Evolutionary conservation across 2,113 vertebrate species (phyloP).

Genomic region (Hippoglossus stenolepis): DNA sequence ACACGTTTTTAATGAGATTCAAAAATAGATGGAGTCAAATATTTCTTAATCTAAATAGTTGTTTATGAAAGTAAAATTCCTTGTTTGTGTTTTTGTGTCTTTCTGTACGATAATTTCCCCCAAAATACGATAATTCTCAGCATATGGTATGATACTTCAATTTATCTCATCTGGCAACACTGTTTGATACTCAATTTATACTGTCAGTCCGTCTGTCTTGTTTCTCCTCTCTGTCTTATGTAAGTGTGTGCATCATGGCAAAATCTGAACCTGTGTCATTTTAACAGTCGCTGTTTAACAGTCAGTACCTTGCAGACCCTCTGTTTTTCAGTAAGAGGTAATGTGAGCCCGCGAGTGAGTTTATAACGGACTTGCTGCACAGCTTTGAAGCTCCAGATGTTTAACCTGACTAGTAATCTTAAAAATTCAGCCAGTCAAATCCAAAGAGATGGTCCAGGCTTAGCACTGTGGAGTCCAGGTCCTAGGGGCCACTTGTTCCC

Average conservation of each 20-base stretch:
- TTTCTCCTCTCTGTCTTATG: not conserved
- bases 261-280: conserved; percentile 11
- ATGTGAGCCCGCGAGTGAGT: conserved; percentile 40
- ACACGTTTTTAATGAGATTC: too few species aligned
- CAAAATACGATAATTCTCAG: not conserved
- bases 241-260: not conserved
- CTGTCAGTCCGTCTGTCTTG: not conserved
- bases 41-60: too few species aligned
- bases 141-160: not conserved
- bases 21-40: too few species aligned
- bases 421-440: conserved; percentile 65
- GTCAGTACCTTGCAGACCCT: conserved; percentile 6
- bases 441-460: conserved; percentile 62
- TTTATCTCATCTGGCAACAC: too few species aligned
- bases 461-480: conserved; percentile 53
- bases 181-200: too few species aligned
- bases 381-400: conserved; percentile 69
- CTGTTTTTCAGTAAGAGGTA: conserved; percentile 39
- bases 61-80: too few species aligned
- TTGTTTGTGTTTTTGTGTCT: too few species aligned
- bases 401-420: conserved; percentile 65
- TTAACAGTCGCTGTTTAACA: conserved; percentile 26
- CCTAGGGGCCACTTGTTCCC: conserved; percentile 61
- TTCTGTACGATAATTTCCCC: too few species aligned
- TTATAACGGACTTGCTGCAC: conserved; percentile 40